These are phyloP conservation scores for Oncorhynchus mykiss DNA, from an alignment of 2,113 vertebrate species.

Conservation along the genomic window DNA sequence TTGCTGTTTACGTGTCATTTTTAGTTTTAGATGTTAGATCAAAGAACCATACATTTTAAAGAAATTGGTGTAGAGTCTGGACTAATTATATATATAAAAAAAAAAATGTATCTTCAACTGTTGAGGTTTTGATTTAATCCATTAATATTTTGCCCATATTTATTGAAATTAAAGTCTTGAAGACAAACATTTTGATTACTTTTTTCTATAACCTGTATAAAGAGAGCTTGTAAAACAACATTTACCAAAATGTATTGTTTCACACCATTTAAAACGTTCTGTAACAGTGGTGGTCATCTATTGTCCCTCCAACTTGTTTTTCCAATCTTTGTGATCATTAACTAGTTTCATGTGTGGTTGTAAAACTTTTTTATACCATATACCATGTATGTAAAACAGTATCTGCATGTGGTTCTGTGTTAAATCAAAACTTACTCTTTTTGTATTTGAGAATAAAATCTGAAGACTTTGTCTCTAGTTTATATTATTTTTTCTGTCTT, in stretches of 20 bases:
- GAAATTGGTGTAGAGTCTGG: slow-evolving; percentile 6
- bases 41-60: slow-evolving; percentile 36
- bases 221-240: slow-evolving; percentile 25
- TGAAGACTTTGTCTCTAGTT: slow-evolving; percentile 25
- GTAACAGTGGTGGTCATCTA: slow-evolving; percentile 14
- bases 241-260: slow-evolving; percentile 36
- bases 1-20: slow-evolving; percentile 34
- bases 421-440: slow-evolving; percentile 49
- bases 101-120: background rate
- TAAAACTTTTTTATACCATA: slow-evolving; percentile 34
- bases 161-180: slow-evolving; percentile 37
- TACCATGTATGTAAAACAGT: slow-evolving; percentile 60
- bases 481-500: background rate
- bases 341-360: slow-evolving; percentile 48
- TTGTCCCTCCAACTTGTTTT: slow-evolving; percentile 21
- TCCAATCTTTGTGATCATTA: slow-evolving; percentile 49
- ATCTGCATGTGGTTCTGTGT: slow-evolving; percentile 57
- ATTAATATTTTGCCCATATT: slow-evolving; percentile 33
- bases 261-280: slow-evolving; percentile 50
- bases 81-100: slow-evolving; percentile 6
- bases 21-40: slow-evolving; percentile 34
- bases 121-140: slow-evolving; percentile 21
- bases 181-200: slow-evolving; percentile 42
- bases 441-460: slow-evolving; percentile 65
- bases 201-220: slow-evolving; percentile 36